Base-by-base conservation (phyloP, 2,888 invertebrate genomes). In the Spicauda simplicius region DNA sequence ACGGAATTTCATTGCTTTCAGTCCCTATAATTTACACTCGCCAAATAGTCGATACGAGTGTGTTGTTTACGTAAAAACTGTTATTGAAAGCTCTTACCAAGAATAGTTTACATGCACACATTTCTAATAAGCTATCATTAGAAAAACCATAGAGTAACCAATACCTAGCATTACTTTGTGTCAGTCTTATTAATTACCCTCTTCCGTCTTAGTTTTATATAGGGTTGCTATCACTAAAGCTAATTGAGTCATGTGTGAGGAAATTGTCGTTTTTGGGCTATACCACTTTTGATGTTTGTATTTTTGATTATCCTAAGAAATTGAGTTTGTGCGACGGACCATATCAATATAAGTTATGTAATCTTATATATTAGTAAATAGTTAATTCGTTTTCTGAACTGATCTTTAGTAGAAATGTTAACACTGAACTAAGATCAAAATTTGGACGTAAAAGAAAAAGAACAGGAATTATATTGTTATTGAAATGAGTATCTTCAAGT, bases 41-140 rank as follows among this genome's bases (percentile, higher is more conserved):
- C 48, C 48, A 59, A 59, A 59, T 59, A 48, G 59, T 41, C 16
- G 25, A 41, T 59, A 48, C 59, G 48, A 59, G 59, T 45, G 59
- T 59, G 59, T 48, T 59, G 59, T 59, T 59, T 59, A 30, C 59
- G 45, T 59, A 59, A 59, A 59, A 59, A 59, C 59, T 18, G 59
- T 59, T 48, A 59, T 59, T 48, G 25, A 59, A 48, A 59, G 48
- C 59, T 59, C 59, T 59, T 59, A 48, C 59, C 16, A 8, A 59
- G 59, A 59, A 59, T 25, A 25, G 59, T 59, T 59, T 59, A 59
- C 59, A 59, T 59, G 59, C 45, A 16, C 59, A 59, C 58, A 45
- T 58, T 59, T 25, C 25, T 48, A 59, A 59, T 25, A 59, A 16
- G 59, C 59, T 59, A 59, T 48, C 59, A 59, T 59, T 59, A 59